Evolutionary conservation across 1,140 invertebrate species (phyloP).

Genomic region (Neodiprion lecontei): DNA sequence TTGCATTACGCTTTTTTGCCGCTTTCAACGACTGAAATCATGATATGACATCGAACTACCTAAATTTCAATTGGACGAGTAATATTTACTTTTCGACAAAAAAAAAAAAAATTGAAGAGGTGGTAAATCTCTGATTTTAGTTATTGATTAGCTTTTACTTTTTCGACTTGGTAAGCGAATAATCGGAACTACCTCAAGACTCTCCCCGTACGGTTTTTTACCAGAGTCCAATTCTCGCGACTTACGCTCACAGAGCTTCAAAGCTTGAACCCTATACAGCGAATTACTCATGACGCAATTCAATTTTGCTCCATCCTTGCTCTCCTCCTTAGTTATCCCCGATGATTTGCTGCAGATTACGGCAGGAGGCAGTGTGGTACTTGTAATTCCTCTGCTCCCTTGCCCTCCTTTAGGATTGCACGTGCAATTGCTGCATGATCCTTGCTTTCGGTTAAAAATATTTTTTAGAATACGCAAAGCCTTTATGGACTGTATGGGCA

Average conservation of each 20-base stretch:
- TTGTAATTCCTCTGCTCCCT: too few relatives aligned
- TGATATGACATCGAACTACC: too few relatives aligned
- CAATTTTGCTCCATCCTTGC: not conserved
- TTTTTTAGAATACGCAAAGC: not conserved
- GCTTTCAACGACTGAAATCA: too few relatives aligned
- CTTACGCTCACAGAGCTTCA: not conserved
- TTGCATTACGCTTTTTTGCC: too few relatives aligned
- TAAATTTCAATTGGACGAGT: too few relatives aligned
- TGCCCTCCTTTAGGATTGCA: not conserved
- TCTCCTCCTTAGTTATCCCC: not conserved
- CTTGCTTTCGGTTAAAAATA: not conserved
- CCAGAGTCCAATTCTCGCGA: not conserved
- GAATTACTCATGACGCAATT: too few relatives aligned
- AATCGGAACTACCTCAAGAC: not conserved
- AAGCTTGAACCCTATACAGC: not conserved
- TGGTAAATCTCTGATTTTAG: too few relatives aligned
- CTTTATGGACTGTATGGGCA: not conserved
- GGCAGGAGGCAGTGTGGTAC: not conserved
- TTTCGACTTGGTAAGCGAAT: not conserved
- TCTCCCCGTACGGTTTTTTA: not conserved
- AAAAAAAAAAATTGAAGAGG: too few relatives aligned
- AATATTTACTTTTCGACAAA: too few relatives aligned
- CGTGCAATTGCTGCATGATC: not conserved
- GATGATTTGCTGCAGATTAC: not conserved
- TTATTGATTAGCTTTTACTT: not conserved